Base-by-base conservation (phyloP, 2,113 vertebrate species). In the Carettochelys insculpta region DNA sequence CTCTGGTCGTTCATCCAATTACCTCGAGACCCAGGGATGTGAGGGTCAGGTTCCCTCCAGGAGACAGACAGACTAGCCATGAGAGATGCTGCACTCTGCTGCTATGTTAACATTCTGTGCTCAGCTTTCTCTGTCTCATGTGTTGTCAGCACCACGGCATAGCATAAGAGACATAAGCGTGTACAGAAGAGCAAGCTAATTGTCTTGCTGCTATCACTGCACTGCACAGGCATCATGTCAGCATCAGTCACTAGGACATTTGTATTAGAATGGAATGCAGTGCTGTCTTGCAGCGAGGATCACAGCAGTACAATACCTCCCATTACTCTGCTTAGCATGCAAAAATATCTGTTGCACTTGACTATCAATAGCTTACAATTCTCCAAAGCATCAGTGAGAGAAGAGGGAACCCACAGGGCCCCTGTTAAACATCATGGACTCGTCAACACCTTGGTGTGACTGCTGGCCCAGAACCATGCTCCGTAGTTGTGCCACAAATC, bases 21-120 rank as follows among this genome's bases (percentile, higher is more conserved):
- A n/a, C 5, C 34, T 48, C 34, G 25, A n/a, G 20, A 13, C 34
- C n/a, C 50, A 22, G 76, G 47, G 31, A 11, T 19, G 5, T 5
- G 47, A 50, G 31, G 76, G 77, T 50, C 58, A 8, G 45, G 85
- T 75, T 73, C 65, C 38, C 24, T 24, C 61, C 61, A n/a, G 61
- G n/a, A 68, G 61, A 20, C 61, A 68, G 34, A n/a, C 45, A 31
- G 54, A 20, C 25, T 7, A 25, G 34, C 16, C 0, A 0, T 3
- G 43, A 52, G 77, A 56, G n/a, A 38, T 1, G 34, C 52, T 41
- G 61, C 1, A 0, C 5, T 19, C 38, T 52, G 82, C 29, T 65
- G 34, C 22, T 52, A 52, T 19, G 5, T 12, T 7, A 0, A 0
- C 0, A 73, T 73, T 73, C 71, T 7, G 11, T 43, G 71, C 71